Conservation (phyloP, 1,140 invertebrate species). For the Lutraria rhynchaena region DNA sequence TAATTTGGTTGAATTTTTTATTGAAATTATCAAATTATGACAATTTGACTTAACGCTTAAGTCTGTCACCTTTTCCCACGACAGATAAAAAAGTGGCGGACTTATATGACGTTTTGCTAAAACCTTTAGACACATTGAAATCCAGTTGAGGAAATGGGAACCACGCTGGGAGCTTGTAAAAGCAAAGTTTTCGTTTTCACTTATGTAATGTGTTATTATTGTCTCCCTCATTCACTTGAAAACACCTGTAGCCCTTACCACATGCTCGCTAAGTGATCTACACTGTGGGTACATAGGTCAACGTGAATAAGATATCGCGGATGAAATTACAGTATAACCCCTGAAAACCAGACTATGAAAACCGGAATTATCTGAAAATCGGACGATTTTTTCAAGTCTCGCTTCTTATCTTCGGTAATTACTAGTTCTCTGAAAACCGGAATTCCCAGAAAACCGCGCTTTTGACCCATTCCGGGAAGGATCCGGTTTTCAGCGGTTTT, state of each 20-base stretch:
- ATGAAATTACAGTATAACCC: too few species aligned
- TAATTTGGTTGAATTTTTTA: conserved; percentile 1
- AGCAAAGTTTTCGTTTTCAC: conserved; percentile 19
- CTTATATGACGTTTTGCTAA: neutral
- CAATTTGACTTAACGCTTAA: neutral
- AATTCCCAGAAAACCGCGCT: too few species aligned
- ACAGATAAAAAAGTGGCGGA: conserved; percentile 5
- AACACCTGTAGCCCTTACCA: neutral
- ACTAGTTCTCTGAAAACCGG: too few species aligned
- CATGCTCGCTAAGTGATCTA: too few species aligned
- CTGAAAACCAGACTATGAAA: too few species aligned
- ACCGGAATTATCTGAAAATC: too few species aligned
- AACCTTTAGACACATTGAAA: neutral
- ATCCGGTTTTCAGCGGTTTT: too few species aligned
- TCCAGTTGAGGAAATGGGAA: neutral
- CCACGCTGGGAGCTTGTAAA: neutral
- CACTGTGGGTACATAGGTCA: too few species aligned
- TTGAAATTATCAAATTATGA: conserved; percentile 34
- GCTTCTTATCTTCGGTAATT: too few species aligned
- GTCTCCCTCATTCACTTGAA: neutral
- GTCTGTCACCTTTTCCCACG: conserved; percentile 37
- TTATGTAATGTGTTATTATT: conserved; percentile 20
- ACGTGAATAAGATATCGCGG: too few species aligned
- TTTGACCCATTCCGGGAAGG: too few species aligned
- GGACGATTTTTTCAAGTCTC: too few species aligned